A percentile compares a stretch with the other conserved stretches of the same genome.
Conservation (phyloP, 2,113 vertebrate genomes). For the Caretta caretta region DNA sequence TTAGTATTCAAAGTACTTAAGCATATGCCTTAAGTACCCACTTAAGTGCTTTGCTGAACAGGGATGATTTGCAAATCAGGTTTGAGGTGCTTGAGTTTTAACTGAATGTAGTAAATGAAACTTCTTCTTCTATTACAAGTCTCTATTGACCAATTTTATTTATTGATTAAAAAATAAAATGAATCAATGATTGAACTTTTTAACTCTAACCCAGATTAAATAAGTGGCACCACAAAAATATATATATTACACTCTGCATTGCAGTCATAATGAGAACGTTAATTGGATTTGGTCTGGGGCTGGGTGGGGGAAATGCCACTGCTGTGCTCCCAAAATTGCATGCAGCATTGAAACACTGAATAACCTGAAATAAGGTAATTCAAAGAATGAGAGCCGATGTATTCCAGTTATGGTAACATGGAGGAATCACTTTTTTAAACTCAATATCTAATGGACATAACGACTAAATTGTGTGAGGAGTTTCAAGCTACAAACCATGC, state of each 20-base stretch:
- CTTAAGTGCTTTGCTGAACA: background rate
- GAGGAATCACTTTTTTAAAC: background rate
- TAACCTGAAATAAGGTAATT: conserved; percentile 37
- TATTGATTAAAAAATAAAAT: background rate
- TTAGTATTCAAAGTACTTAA: background rate
- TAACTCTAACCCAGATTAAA: conserved; percentile 17
- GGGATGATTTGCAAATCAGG: background rate
- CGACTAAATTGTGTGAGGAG: background rate
- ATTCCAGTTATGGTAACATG: background rate
- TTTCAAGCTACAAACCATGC: background rate
- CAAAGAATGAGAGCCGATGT: background rate
- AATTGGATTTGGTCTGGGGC: conserved; percentile 41
- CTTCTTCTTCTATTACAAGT: background rate
- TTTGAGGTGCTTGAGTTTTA: background rate
- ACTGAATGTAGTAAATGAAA: background rate
- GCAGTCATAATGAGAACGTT: conserved; percentile 16
- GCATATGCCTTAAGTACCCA: background rate
- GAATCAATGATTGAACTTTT: conserved; percentile 31
- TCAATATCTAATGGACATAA: background rate
- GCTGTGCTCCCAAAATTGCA: conserved; percentile 29
- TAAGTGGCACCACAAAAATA: background rate
- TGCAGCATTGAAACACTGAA: conserved; percentile 12
- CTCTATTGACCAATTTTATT: conserved; percentile 2
- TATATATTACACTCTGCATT: conserved; percentile 30
- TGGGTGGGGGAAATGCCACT: conserved; percentile 13